A percentile compares a stretch with the other conserved stretches of the same genome.
Evolutionary conservation across 1,140 invertebrate genomes (phyloP).

Genomic region (Theocolax elegans): DNA sequence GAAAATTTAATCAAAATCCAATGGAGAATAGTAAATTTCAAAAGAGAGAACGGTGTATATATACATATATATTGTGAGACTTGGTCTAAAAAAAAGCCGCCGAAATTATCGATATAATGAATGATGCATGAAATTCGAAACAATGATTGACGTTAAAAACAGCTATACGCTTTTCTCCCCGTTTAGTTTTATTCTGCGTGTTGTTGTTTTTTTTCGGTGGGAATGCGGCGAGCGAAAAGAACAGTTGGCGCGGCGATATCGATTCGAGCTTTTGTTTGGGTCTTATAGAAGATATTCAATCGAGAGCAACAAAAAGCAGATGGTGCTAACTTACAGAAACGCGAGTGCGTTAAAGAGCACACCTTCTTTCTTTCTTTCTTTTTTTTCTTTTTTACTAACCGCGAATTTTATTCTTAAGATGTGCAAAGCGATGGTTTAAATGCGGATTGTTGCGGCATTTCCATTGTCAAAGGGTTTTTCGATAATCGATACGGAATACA

Average conservation of each 20-base stretch:
- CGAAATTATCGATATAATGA: too few species aligned
- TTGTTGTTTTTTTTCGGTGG: background rate
- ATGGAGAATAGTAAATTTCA: too few species aligned
- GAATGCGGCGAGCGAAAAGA: slow-evolving; percentile 7
- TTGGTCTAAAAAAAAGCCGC: too few species aligned
- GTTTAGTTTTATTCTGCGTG: background rate
- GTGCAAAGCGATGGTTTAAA: too few species aligned
- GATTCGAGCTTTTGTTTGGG: slow-evolving; percentile 36
- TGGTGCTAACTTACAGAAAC: slow-evolving; percentile 13
- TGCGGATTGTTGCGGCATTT: too few species aligned
- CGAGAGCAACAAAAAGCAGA: slow-evolving; percentile 25
- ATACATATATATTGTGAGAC: too few species aligned
- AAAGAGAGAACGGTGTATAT: too few species aligned
- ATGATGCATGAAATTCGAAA: background rate
- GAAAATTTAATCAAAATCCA: too few species aligned
- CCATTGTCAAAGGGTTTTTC: too few species aligned
- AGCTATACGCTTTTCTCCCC: slow-evolving; percentile 5
- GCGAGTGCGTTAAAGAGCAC: background rate
- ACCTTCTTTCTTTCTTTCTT: background rate
- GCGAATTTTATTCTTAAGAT: too few species aligned
- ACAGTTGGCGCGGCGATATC: slow-evolving; percentile 39
- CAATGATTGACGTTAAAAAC: slow-evolving; percentile 30
- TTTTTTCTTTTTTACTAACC: too few species aligned
- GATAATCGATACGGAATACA: too few species aligned
- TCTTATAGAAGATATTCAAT: slow-evolving; percentile 38